Evolutionary conservation across 2,888 invertebrate genomes (phyloP).

Genomic region (Drosophila kambysellisi): DNA sequence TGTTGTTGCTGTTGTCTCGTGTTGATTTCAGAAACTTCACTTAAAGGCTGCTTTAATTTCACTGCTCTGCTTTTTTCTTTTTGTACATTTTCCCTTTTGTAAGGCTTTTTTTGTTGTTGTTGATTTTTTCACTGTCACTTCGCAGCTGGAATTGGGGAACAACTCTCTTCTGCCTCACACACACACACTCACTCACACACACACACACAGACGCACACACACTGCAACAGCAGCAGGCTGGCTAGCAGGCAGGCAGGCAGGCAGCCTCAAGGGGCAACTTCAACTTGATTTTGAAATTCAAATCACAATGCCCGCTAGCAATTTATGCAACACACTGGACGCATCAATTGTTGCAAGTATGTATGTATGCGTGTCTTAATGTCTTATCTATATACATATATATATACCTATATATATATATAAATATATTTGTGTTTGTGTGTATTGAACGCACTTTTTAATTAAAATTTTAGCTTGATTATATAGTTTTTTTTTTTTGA

Average conservation of each 20-base stretch:
- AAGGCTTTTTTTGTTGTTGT: conserved; percentile 23
- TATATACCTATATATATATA: conserved; percentile 2
- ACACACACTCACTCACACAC: conserved; percentile 12
- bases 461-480: conserved; percentile 19
- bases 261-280: conserved; percentile 46
- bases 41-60: conserved; percentile 76
- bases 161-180: conserved; percentile 35
- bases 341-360: conserved; percentile 53
- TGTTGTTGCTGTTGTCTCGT: conserved; percentile 26
- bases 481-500: conserved; percentile 12
- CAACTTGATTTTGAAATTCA: conserved; percentile 77
- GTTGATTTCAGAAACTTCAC: conserved; percentile 73
- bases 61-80: conserved; percentile 76
- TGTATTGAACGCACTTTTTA: conserved; percentile 56
- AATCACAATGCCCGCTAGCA: conserved; percentile 70
- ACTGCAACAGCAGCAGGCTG: conserved; percentile 17
- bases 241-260: conserved; percentile 10
- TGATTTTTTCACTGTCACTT: conserved; percentile 65
- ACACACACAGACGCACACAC: background rate
- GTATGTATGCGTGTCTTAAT: conserved; percentile 12
- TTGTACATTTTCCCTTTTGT: conserved; percentile 12
- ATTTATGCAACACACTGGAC: conserved; percentile 69
- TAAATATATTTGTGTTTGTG: conserved; percentile 4
- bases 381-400: conserved; percentile 1
- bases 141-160: conserved; percentile 60